Base-by-base conservation (phyloP, 2,113 vertebrate species). In the Tonatia bakeri region DNA sequence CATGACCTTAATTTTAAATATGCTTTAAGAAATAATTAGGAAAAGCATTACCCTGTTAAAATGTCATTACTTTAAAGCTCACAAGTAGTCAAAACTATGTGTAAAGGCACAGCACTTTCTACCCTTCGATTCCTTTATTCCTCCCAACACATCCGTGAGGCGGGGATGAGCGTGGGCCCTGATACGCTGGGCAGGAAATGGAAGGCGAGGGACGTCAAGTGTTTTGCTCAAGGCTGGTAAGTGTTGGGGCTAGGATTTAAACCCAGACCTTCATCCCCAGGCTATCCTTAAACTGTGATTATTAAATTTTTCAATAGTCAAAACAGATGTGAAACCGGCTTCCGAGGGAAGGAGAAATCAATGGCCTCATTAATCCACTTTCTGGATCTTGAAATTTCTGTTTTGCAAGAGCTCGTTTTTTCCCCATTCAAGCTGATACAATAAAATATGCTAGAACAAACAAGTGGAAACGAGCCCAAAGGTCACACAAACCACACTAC, bases 391-490 rank as follows among this genome's bases (percentile, higher is more conserved):
- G 33, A 87, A 59, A 64, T 88, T 93, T 73, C 73, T 76, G 22
- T 54, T 90, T 92, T 70, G 82, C 16, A 76, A 92, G 52, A 76
- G 52, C 90, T 90, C 59, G 20, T 87, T 79, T 79, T 94, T 90
- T 79, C 73, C 52, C 85, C 45, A 52, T 73, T 94, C 56, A 94
- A 94, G n/a, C 54, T 79, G 73, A 87, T 87, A 75, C 6, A 70
- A 83, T 90, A 90, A 96, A 92, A 88, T 72, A 75, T 9, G 6
- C 14, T 83, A 65, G 76, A 94, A 72, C 45, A 87, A 22, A 92
- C 65, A 70, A 92, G 83, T 92, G 84, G 91, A 94, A 87, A 95
- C 40, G 33, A 81, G n/a, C 64, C 70, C 72, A 31, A 84, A 87
- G 38, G 38, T 94, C 87, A 81, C 79, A 75, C 75, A 94, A 92